Percentiles rank a stretch among this genome's conserved stretches.
Evolutionary conservation across 2,888 invertebrate genomes (phyloP).

Genomic region (Muschampia plurimacula): DNA sequence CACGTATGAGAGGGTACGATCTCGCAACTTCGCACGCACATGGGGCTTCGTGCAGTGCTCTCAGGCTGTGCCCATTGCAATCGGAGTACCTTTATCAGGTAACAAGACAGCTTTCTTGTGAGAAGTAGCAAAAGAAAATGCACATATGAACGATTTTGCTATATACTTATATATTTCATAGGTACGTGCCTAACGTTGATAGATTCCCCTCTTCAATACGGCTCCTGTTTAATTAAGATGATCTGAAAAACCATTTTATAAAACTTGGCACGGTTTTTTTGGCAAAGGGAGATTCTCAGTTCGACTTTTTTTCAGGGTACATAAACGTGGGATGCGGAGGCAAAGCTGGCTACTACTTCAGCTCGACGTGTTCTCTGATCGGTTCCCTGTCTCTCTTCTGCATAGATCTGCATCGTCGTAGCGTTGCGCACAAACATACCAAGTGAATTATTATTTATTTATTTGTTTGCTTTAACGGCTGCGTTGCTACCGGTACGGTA

Average conservation of each 20-base stretch:
- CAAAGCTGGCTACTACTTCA: slow-evolving; percentile 93
- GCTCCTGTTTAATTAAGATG: too few species aligned
- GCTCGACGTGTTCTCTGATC: slow-evolving; percentile 91
- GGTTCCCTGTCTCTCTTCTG: slow-evolving; percentile 92
- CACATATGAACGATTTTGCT: too few species aligned
- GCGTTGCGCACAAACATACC: slow-evolving; percentile 90
- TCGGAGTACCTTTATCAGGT: slow-evolving; percentile 94
- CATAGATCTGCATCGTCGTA: slow-evolving; percentile 91
- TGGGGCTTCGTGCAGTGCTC: slow-evolving; percentile 96
- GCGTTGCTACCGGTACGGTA: too few species aligned
- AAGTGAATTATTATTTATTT: slow-evolving; percentile 55
- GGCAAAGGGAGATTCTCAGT: too few species aligned
- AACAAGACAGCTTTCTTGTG: slow-evolving; percentile 27
- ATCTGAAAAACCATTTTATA: too few species aligned
- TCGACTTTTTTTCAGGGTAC: slow-evolving; percentile 86
- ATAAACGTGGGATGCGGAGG: slow-evolving; percentile 92
- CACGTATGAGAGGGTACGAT: slow-evolving; percentile 94
- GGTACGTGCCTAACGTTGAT: too few species aligned
- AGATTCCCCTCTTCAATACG: too few species aligned
- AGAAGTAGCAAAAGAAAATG: too few species aligned
- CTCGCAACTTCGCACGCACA: slow-evolving; percentile 93
- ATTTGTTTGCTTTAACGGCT: too few species aligned
- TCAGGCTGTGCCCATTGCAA: slow-evolving; percentile 93
- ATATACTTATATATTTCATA: too few species aligned
- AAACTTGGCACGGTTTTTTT: too few species aligned